Conservation (phyloP, 2,888 invertebrate genomes). For the Noctuana brunneofusca region DNA sequence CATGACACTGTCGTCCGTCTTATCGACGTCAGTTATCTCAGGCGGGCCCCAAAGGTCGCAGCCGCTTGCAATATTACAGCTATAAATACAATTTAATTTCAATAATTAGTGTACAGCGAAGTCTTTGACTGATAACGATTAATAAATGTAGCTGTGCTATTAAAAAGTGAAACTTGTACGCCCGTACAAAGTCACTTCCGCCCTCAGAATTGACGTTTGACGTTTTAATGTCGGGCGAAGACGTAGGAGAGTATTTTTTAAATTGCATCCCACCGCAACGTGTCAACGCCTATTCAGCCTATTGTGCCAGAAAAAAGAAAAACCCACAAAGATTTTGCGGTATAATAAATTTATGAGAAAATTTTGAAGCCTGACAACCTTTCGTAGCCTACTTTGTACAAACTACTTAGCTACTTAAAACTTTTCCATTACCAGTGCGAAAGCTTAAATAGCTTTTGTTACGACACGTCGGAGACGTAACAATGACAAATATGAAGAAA, state of each 20-base stretch:
- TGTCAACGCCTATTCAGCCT: constrained; percentile 77
- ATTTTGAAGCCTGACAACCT: no score
- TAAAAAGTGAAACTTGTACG: constrained; percentile 63
- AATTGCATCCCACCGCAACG: constrained; percentile 71
- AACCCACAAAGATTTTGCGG: constrained; percentile 71
- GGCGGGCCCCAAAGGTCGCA: constrained; percentile 60
- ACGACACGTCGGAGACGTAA: no score
- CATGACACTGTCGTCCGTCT: constrained; percentile 65
- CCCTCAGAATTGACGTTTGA: constrained; percentile 50
- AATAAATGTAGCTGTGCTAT: constrained; percentile 53
- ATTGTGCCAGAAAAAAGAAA: constrained; percentile 57
- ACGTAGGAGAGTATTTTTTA: constrained; percentile 60
- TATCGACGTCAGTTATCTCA: constrained; percentile 62
- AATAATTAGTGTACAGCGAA: constrained; percentile 74
- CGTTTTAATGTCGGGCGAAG: constrained; percentile 56
- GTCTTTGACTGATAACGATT: constrained; percentile 78
- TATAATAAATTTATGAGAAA: constrained; percentile 76
- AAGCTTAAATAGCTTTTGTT: no score
- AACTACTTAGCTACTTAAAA: no score
- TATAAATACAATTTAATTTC: constrained; percentile 80
- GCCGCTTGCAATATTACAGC: constrained; percentile 59
- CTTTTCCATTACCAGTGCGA: no score
- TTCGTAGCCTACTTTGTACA: no score
- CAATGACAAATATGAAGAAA: no score
- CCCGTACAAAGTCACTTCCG: constrained; percentile 69